A percentile compares a stretch with the other conserved stretches of the same genome.
phyloP scores from a whole-genome alignment of 2,888 invertebrate species.

The Campoplex capitator region DNA sequence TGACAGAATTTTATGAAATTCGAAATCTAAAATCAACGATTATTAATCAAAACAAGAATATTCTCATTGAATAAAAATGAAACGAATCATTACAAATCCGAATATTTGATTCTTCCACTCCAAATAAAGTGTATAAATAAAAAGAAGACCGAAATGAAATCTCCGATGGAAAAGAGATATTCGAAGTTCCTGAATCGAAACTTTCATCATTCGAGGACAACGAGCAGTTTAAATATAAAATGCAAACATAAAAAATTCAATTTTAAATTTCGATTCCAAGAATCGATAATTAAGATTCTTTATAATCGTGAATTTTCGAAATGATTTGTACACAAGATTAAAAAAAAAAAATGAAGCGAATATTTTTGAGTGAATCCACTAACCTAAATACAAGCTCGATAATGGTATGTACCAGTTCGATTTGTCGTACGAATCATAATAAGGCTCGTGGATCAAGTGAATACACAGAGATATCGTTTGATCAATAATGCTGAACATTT shows the following conservation, averaged over 20 bases:
- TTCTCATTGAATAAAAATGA: neutral
- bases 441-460: constrained; percentile 74
- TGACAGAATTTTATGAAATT: too few relatives aligned
- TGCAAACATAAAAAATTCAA: neutral
- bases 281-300: neutral
- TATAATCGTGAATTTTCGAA: neutral
- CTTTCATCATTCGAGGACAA: neutral
- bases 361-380: constrained; percentile 65
- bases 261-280: neutral
- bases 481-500: constrained; percentile 81
- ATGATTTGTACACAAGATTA: neutral
- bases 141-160: neutral
- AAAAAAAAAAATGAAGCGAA: neutral
- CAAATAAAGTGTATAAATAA: neutral
- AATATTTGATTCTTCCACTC: neutral
- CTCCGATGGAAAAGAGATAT: neutral
- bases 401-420: constrained; percentile 78
- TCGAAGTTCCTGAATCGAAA: neutral
- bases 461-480: constrained; percentile 78
- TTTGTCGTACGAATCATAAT: constrained; percentile 72
- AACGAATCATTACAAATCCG: neutral
- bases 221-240: neutral
- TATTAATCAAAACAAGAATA: too few relatives aligned
- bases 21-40: too few relatives aligned
- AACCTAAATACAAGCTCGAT: constrained; percentile 80